phyloP scores from a whole-genome alignment of 2,888 invertebrate genomes.

The Megamerina dolium region DNA sequence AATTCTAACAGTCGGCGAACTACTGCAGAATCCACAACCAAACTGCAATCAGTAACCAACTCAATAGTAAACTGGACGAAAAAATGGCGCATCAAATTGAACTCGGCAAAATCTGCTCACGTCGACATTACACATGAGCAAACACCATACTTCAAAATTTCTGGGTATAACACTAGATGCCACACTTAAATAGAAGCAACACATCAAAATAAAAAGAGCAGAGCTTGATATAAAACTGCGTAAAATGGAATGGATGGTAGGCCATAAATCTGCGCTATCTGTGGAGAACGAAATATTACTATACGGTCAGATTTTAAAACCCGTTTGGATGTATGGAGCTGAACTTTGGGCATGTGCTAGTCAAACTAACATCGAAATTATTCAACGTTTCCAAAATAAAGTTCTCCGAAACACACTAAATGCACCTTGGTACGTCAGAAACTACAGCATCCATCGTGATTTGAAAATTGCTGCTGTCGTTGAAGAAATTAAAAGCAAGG shows the following conservation, averaged over 20 bases:
- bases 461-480: too few species aligned
- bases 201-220: background rate
- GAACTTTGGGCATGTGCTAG: too few species aligned
- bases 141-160: background rate
- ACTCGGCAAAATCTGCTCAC: background rate
- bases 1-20: background rate
- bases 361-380: too few species aligned
- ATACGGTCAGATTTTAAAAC: too few species aligned
- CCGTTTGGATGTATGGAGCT: too few species aligned
- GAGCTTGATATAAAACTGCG: background rate
- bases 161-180: background rate
- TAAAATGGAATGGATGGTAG: background rate
- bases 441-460: too few species aligned
- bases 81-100: background rate
- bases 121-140: background rate
- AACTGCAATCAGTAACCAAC: background rate
- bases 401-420: too few species aligned
- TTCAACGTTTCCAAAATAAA: too few species aligned
- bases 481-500: too few species aligned
- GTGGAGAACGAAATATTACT: too few species aligned
- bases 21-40: background rate
- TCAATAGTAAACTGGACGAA: background rate
- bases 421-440: too few species aligned
- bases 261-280: too few species aligned
- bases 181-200: background rate